Conservation (phyloP, 2,797 vertebrate species). For the Lagocephalus sceleratus region DNA sequence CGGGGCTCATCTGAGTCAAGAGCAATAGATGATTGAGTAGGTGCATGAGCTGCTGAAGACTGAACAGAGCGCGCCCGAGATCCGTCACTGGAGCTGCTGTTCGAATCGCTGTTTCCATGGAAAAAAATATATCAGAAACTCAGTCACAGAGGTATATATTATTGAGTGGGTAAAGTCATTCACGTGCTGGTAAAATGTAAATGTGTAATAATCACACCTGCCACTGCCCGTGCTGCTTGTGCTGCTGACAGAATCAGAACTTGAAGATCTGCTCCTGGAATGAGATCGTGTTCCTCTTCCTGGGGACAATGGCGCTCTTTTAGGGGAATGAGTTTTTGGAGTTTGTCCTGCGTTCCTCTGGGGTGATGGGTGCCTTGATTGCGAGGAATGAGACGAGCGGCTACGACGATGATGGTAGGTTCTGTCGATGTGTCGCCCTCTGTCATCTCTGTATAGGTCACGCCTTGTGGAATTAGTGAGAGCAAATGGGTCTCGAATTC, state of each 20-base stretch:
- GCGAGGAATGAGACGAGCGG: slow-evolving; percentile 96
- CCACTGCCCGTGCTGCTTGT: slow-evolving; percentile 96
- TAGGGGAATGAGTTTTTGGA: slow-evolving; percentile 90
- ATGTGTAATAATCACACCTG: slow-evolving; percentile 80
- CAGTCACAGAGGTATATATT: background rate
- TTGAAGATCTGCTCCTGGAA: slow-evolving; percentile 91
- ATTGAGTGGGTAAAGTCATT: background rate
- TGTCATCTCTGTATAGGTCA: slow-evolving; percentile 95
- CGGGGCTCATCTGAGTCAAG: slow-evolving; percentile 96
- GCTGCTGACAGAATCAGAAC: slow-evolving; percentile 97
- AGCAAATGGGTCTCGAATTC: slow-evolving; percentile 90
- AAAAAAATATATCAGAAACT: background rate
- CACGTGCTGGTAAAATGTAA: background rate
- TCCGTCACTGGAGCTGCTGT: slow-evolving; percentile 96
- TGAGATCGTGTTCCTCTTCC: slow-evolving; percentile 81
- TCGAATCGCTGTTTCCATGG: slow-evolving; percentile 84
- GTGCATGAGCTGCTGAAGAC: slow-evolving; percentile 90
- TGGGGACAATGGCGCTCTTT: slow-evolving; percentile 77
- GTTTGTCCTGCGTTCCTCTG: slow-evolving; percentile 90
- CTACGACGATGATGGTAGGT: slow-evolving; percentile 96
- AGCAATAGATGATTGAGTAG: slow-evolving; percentile 82
- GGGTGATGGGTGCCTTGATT: slow-evolving; percentile 96
- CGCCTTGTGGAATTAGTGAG: slow-evolving; percentile 91
- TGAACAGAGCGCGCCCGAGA: slow-evolving; percentile 93
- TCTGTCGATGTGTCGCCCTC: slow-evolving; percentile 90